These are phyloP conservation scores for Meles meles DNA, from an alignment of 2,113 vertebrate genomes.

Conservation along the genomic window DNA sequence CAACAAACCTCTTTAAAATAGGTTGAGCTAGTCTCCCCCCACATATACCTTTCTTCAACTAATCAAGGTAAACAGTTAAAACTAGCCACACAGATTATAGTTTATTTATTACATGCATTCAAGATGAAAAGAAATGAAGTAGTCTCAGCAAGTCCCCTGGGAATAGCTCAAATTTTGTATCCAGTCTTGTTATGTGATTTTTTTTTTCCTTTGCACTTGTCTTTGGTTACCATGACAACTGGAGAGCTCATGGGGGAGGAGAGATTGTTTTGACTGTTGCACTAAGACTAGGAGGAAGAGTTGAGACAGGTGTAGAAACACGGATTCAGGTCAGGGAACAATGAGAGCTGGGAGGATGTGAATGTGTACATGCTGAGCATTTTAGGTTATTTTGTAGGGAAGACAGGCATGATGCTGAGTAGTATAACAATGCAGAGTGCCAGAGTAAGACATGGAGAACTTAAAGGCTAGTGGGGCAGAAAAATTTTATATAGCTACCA, in stretches of 20 bases:
- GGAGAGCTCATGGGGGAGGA: background rate
- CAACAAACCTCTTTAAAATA: conserved; percentile 44
- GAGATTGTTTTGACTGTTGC: conserved; percentile 19
- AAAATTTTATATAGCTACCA: background rate
- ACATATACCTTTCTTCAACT: background rate
- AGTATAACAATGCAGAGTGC: background rate
- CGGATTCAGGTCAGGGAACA: background rate
- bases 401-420: background rate
- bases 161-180: background rate
- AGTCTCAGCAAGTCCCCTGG: background rate
- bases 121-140: conserved; percentile 55
- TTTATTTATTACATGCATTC: conserved; percentile 35
- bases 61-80: conserved; percentile 57
- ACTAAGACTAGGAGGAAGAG: background rate
- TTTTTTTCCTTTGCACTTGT: background rate
- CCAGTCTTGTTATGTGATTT: background rate
- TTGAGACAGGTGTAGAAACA: conserved; percentile 15
- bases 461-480: background rate
- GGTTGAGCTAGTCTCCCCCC: conserved; percentile 1
- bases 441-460: background rate
- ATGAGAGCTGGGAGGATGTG: background rate
- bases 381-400: background rate
- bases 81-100: background rate
- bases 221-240: conserved; percentile 61
- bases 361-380: background rate